Percentiles rank a stretch among this genome's conserved stretches.
These are phyloP conservation scores for Pinctada fucata DNA, from an alignment of 2,888 invertebrate species.

Conservation along the genomic window DNA sequence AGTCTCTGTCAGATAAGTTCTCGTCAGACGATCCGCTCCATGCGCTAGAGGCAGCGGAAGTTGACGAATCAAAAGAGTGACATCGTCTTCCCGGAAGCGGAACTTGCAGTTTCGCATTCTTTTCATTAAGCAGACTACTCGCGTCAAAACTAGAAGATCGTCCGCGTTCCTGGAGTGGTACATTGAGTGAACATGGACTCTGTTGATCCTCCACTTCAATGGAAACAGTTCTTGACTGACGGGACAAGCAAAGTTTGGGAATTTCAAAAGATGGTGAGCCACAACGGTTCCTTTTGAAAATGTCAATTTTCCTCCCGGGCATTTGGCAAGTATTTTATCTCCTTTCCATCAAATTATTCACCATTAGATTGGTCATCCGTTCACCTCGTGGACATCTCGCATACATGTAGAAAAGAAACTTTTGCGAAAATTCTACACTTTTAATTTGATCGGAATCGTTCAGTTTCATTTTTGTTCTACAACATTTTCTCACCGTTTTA, in stretches of 20 bases:
- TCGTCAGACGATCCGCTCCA: constrained; percentile 63
- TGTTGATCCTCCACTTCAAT: constrained; percentile 41
- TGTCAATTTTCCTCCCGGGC: constrained; percentile 48
- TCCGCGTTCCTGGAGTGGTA: constrained; percentile 61
- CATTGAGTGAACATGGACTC: constrained; percentile 45
- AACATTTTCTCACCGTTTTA: too few relatives aligned
- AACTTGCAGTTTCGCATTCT: constrained; percentile 50
- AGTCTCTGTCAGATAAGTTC: constrained; percentile 54
- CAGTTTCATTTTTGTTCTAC: too few relatives aligned
- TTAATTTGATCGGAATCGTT: too few relatives aligned
- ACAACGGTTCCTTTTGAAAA: constrained; percentile 64
- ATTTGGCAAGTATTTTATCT: neutral
- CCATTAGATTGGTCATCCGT: too few relatives aligned
- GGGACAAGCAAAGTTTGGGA: constrained; percentile 66
- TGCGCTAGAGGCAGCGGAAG: constrained; percentile 40
- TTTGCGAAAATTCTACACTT: too few relatives aligned
- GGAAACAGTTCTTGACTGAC: constrained; percentile 56
- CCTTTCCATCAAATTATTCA: too few relatives aligned
- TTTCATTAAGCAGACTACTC: constrained; percentile 55
- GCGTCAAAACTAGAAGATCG: constrained; percentile 72
- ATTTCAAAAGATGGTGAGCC: constrained; percentile 68
- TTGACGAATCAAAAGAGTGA: constrained; percentile 66
- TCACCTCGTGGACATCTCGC: too few relatives aligned
- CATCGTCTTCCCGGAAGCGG: constrained; percentile 58
- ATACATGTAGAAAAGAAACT: too few relatives aligned